A percentile compares a stretch with the other conserved stretches of the same genome.
Conservation (phyloP, 2,888 invertebrate species). For the Hyppa rectilinea region DNA sequence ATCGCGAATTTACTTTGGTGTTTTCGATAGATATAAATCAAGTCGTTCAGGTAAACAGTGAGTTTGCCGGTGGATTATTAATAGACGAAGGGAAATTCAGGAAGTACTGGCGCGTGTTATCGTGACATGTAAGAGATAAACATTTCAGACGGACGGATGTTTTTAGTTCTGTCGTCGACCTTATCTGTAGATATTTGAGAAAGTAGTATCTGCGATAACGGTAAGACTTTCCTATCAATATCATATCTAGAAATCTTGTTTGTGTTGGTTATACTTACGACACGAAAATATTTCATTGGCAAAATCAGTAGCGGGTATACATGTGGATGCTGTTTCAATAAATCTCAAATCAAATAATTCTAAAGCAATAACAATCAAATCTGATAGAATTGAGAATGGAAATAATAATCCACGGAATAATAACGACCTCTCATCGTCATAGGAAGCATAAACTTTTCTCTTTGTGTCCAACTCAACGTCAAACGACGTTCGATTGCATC, state of each 20-base stretch:
- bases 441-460: conserved; percentile 30
- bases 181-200: conserved; percentile 48
- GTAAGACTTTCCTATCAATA: conserved; percentile 36
- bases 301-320: not conserved
- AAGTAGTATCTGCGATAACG: conserved; percentile 44
- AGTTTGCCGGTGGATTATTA: conserved; percentile 46
- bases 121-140: conserved; percentile 47
- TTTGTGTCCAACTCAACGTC: conserved; percentile 30
- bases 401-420: not conserved
- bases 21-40: conserved; percentile 44
- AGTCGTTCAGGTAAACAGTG: conserved; percentile 56
- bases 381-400: not conserved
- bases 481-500: conserved; percentile 19
- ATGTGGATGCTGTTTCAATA: not conserved
- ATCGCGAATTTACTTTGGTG: conserved; percentile 30
- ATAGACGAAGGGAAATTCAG: conserved; percentile 50
- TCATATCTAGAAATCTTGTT: conserved; percentile 28
- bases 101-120: conserved; percentile 37
- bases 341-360: not conserved
- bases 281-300: not conserved
- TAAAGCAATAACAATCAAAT: not conserved
- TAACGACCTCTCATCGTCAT: conserved; percentile 10
- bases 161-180: conserved; percentile 28
- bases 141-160: conserved; percentile 47
- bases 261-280: conserved; percentile 9